phyloP scores from a whole-genome alignment of 2,888 invertebrate species.

The Euphydryas editha region DNA sequence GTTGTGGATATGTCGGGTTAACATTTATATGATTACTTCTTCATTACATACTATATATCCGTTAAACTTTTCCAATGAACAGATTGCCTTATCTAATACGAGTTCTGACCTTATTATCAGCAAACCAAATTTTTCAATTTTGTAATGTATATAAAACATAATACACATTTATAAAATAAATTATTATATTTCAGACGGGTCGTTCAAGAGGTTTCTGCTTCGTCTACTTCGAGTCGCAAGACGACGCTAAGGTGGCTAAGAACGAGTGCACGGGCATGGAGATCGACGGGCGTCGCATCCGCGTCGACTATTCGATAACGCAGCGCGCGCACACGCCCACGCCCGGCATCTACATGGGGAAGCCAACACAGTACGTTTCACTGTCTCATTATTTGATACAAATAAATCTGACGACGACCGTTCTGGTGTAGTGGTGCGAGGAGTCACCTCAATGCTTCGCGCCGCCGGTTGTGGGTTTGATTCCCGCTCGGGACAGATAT shows the following conservation, averaged over 20 bases:
- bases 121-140: neutral
- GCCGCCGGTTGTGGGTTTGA: no score
- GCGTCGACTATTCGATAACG: constrained; percentile 98
- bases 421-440: neutral
- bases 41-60: no score
- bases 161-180: neutral
- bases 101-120: no score
- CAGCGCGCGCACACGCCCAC: constrained; percentile 98
- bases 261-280: constrained; percentile 97
- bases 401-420: no score
- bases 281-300: constrained; percentile 95
- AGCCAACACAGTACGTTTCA: constrained; percentile 88
- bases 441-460: neutral
- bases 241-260: constrained; percentile 96
- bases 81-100: no score
- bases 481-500: no score
- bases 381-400: neutral
- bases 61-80: no score
- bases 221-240: constrained; percentile 94
- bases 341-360: constrained; percentile 98
- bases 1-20: no score
- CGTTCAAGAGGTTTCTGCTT: constrained; percentile 98
- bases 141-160: neutral
- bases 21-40: no score
- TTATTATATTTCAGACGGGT: constrained; percentile 86